Base-by-base conservation (phyloP, 2,888 invertebrate genomes). In the Leucozona laternaria region DNA sequence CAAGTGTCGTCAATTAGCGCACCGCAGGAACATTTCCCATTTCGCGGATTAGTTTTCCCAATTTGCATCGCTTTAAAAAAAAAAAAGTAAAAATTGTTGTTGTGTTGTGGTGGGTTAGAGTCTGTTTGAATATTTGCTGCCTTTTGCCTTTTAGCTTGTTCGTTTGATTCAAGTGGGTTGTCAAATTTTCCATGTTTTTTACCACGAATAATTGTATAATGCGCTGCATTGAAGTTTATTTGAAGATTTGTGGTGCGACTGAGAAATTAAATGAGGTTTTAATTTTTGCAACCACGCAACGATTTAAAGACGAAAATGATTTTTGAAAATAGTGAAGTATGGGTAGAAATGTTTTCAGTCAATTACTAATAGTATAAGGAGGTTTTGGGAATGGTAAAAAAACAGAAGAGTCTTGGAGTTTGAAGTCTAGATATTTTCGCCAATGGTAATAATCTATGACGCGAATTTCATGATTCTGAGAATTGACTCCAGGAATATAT, bases 1-100 rank as follows among this genome's bases (percentile, higher is more conserved):
- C 70, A 86, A 81, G 85, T 78, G 78, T 57, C 80, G 81, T 75
- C 81, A 86, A 86, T 86, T 86, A 86, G 85, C 70, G 81, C 85
- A 73, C 85, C 77, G 22, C 85, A 73, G 60, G 80, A 80, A 73
- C 80, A 77, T 70, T 73, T 73, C 62, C 64, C 80, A 68, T 80
- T 80, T 70, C 40, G 53, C 48, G 85, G 77, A 68, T 85, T 77
- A 85, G 85, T 77, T 84, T 84, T 80, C 60, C 73, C 68, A 62
- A 62, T 73, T 81, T 78, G 48, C 77, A 81, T 86, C 73, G 73
- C 68, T 78, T 72, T 57, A 53, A 22, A 31, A 31, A 31, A 6
- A 31, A 6, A 58, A 34, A n/a, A 20, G 15, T 43, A 6, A 58
- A 34, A n/a, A 20, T 20, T 43, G 34, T 22, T 34, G 45, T 57